Base-by-base conservation (phyloP, 2,113 vertebrate species). In the Eidolon helvum region DNA sequence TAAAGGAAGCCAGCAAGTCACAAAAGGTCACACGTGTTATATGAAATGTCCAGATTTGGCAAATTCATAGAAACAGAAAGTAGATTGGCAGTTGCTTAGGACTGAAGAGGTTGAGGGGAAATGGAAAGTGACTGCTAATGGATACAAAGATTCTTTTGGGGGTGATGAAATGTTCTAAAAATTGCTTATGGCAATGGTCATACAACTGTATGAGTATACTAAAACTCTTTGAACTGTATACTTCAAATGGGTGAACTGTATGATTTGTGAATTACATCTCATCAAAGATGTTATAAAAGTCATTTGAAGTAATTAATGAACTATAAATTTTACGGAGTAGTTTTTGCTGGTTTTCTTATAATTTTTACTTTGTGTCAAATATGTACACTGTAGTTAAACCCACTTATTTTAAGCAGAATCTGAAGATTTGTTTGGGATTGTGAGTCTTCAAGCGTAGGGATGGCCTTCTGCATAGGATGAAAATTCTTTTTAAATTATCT, bases 251-350 rank as follows among this genome's bases (percentile, higher is more conserved):
- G 3, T 57, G 10, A 91, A 91, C 22, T 93, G 5, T 90, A 21
- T 63, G 30, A 48, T 48, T 66, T 92, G 4, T 91, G 53, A 93
- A 40, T 87, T 96, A 57, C 84, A 84, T 48, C 15, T 66, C 38
- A 87, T 88, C 63, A 96, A 93, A 93, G 18, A 24, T 90, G 4
- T 87, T 90, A 57, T 92, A 72, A 91, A 94, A 78, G 10, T 95
- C 30, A 88, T 90, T 92, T 78, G 50, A 43, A 66, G 24, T 69
- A 30, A 86, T n/a, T 69, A 80, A 30, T 66, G 18, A 84, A 59
- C 38, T 65, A 7, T 91, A 48, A n/a, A 53, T 75, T 96, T 79
- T 79, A 69, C 84, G 57, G 57, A 57, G 30, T 48, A 40, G 12
- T 33, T 91, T 77, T 85, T 92, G 43, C 45, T 90, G n/a, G 5